These are phyloP conservation scores for Rousettus madagascariensis DNA, from an alignment of 2,797 vertebrate species.

Conservation along the genomic window DNA sequence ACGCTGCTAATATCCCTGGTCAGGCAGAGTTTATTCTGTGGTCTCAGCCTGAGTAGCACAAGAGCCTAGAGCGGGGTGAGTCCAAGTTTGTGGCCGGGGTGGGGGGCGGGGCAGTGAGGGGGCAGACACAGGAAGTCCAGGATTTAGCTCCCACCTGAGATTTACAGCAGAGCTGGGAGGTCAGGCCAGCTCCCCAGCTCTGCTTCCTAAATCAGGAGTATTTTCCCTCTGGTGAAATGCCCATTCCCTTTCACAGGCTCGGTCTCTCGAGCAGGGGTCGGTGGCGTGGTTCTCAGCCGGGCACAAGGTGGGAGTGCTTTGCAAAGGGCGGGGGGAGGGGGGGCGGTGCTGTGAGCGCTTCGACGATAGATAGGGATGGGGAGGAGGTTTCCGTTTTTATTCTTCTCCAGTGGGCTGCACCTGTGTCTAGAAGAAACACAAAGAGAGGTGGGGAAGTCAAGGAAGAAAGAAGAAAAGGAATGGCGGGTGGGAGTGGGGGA, in stretches of 20 bases:
- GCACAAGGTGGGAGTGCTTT: fast-evolving
- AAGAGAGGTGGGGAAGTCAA: not conserved
- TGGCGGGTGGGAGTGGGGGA: not conserved
- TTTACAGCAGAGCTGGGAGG: not conserved
- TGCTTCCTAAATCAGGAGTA: not conserved
- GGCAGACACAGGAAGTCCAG: not conserved
- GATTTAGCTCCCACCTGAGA: not conserved
- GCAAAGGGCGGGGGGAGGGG: not conserved
- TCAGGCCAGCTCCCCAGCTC: not conserved
- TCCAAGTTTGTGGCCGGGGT: not conserved
- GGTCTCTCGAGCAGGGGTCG: not conserved
- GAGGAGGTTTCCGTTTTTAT: not conserved
- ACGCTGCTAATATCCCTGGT: not conserved
- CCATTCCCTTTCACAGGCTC: too few relatives aligned
- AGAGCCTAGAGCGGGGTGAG: not conserved
- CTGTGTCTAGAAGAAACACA: not conserved
- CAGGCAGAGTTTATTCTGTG: not conserved
- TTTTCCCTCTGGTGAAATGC: not conserved
- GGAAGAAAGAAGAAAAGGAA: not conserved
- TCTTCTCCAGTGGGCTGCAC: not conserved
- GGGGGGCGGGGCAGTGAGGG: not conserved
- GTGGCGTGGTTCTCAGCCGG: not conserved
- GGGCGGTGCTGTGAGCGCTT: not conserved
- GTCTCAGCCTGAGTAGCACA: not conserved
- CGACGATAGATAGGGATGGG: not conserved